A percentile compares a stretch with the other conserved stretches of the same genome.
These are phyloP conservation scores for Kuschelorhynchus macadamiae DNA, from an alignment of 2,888 invertebrate genomes.

Conservation along the genomic window DNA sequence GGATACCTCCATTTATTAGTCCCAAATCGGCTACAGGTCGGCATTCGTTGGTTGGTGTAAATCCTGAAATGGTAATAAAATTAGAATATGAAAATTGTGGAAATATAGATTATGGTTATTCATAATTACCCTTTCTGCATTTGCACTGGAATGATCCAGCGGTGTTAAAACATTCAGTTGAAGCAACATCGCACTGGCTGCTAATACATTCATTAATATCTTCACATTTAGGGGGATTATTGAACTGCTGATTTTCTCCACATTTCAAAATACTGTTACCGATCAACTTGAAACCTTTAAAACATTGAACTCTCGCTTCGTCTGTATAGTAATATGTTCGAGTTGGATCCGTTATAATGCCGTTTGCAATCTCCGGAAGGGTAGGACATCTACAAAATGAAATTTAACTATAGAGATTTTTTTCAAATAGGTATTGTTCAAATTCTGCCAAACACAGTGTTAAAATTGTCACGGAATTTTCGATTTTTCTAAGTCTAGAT, in stretches of 20 bases:
- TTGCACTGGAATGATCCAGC: conserved; percentile 92
- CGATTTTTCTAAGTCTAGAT: too few relatives aligned
- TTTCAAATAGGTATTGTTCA: too few relatives aligned
- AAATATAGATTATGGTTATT: too few relatives aligned
- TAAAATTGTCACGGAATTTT: too few relatives aligned
- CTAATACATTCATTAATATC: conserved; percentile 93
- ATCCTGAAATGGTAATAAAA: conserved; percentile 71
- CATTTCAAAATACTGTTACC: conserved; percentile 89
- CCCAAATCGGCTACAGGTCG: conserved; percentile 92
- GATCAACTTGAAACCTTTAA: conserved; percentile 83
- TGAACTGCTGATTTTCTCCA: conserved; percentile 87
- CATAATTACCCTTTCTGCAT: conserved; percentile 78
- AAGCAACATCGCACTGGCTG: conserved; percentile 90
- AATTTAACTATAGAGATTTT: conserved; percentile 60
- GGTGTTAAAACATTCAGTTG: conserved; percentile 91
- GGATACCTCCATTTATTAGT: conserved; percentile 88
- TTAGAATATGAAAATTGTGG: background rate
- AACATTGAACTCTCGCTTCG: conserved; percentile 92
- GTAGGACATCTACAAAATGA: conserved; percentile 74
- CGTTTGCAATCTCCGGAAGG: conserved; percentile 87
- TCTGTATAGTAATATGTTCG: conserved; percentile 88
- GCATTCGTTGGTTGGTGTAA: conserved; percentile 88
- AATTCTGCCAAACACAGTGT: too few relatives aligned
- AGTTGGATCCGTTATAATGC: conserved; percentile 85
- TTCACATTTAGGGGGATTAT: conserved; percentile 89